Evolutionary conservation across 2,888 invertebrate species (phyloP).

Genomic region (Hypercompe scribonia): DNA sequence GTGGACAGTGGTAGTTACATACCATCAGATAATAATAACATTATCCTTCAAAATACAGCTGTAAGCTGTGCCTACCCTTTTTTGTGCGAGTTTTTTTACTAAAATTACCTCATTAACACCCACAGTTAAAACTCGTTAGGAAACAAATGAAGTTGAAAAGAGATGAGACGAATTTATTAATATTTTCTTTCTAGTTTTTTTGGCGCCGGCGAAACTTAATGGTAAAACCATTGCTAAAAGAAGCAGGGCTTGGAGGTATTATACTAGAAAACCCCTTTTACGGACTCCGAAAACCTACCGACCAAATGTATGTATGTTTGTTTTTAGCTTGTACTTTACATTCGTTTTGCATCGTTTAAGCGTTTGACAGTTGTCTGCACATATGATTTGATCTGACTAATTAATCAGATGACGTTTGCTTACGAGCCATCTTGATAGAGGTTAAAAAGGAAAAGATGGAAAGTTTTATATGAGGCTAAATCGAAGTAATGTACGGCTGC

Average conservation of each 20-base stretch:
- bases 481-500: too few species aligned
- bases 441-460: not conserved
- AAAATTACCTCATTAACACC: not conserved
- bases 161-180: not conserved
- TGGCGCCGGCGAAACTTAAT: conserved; percentile 96
- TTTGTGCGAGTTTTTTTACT: not conserved
- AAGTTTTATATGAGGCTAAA: not conserved
- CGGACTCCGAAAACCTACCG: conserved; percentile 94
- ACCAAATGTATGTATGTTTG: conserved; percentile 90
- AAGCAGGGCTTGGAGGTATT: conserved; percentile 96
- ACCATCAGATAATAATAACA: too few species aligned
- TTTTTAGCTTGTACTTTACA: not conserved
- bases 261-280: conserved; percentile 99
- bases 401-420: not conserved
- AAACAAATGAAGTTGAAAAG: not conserved
- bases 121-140: not conserved
- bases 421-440: not conserved
- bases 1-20: too few species aligned
- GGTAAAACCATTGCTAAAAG: conserved; percentile 96
- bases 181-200: conserved; percentile 89
- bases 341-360: not conserved
- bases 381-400: not conserved
- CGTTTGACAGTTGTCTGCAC: not conserved
- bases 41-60: not conserved
- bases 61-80: not conserved